Evolutionary conservation across 2,113 vertebrate species (phyloP), one percentile per base, ranked within the genome.

Genomic region (Garra rufa): DNA sequence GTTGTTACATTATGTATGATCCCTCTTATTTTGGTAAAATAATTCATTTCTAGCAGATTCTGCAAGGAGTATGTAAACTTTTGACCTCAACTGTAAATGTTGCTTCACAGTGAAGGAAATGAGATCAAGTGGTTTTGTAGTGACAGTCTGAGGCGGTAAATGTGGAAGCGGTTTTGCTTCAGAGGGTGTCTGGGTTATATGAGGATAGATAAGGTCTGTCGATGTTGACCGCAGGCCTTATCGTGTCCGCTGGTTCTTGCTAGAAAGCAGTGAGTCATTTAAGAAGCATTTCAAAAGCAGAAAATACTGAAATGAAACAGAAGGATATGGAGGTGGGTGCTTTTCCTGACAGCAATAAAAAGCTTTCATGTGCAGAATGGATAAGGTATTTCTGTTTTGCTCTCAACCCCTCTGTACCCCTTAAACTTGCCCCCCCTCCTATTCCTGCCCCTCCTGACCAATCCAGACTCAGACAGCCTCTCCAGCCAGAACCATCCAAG

Each of bases 391-490:
- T 76, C 82, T 85, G 61, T 50, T 78, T 76, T 69, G 88, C 78
- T 92, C 76, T 87, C 82, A 79, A 86, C 89, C 86, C 88, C 85
- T 91, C 85, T 92, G 85, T 90, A 88, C 87, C 74, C 75, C 76
- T 87, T 78, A 76, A 90, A 89, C 82, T 91, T 88, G 28, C 85
- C 84, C 88, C 30, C 48, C 55, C 70, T 34, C 85, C 84, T 87
- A 74, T 87, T 88, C 59, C 87, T 87, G 91, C 91, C 67, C 91
- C 86, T 86, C 92, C 88, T 91, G 90, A 92, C 88, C 90, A 80
- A 88, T 94, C 88, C 94, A 96, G 96, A 96, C 91, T 94, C 93
- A 4, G 95, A 96, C 93, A 95, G 93, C 89, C 90, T 92, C 84
- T 90, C 92, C 87, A 94, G 92, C 88, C 94, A 94, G 87, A 94